phyloP scores from a whole-genome alignment of 2,113 vertebrate genomes.

The Xiphorhynchus elegans region DNA sequence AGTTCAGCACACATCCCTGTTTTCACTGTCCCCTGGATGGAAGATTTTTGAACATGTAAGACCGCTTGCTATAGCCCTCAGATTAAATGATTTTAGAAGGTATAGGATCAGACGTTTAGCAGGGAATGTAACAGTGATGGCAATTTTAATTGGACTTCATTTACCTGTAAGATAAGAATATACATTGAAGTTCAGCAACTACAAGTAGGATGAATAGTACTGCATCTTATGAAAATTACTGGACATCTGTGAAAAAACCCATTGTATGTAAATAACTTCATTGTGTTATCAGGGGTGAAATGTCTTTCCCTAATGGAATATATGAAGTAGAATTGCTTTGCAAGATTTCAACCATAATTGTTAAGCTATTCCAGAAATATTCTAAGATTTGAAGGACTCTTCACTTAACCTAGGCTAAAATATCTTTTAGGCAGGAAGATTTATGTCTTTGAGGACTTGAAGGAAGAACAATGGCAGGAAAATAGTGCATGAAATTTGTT shows the following conservation, averaged over 20 bases:
- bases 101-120: background rate
- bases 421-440: background rate
- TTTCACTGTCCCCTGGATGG: background rate
- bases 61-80: background rate
- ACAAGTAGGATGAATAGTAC: background rate
- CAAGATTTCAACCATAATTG: background rate
- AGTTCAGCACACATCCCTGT: background rate
- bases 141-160: constrained; percentile 2
- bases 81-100: background rate
- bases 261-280: background rate
- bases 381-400: background rate
- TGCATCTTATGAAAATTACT: background rate
- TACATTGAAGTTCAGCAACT: background rate
- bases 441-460: background rate
- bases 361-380: background rate
- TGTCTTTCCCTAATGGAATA: background rate
- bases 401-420: background rate
- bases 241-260: background rate
- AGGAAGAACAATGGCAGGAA: background rate
- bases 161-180: background rate
- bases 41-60: constrained; percentile 7
- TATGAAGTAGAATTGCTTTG: background rate
- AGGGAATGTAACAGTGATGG: background rate
- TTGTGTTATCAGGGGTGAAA: background rate
- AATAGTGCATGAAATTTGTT: fast-evolving